Base-by-base conservation (phyloP, 2,113 vertebrate genomes). In the Nibea coibor region DNA sequence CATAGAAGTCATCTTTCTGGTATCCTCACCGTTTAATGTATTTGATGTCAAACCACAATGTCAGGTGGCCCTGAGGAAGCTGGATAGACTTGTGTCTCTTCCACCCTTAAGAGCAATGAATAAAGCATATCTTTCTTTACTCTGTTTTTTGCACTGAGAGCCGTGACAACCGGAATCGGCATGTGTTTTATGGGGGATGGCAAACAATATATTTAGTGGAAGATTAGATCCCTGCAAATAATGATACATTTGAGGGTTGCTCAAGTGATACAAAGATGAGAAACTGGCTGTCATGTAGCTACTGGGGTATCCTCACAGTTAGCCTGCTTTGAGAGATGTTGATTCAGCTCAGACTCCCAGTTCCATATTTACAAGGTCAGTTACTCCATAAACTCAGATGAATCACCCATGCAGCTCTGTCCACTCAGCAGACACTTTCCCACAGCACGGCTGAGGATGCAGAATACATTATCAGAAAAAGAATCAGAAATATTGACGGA, bases 301-400 rank as follows among this genome's bases (percentile, higher is more conserved):
- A 51, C 65, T 61, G 24, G 64, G 58, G 48, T 66, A 10, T 78
- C 26, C 22, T n/a, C 10, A 43, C 65, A 77, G 51, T 54, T n/a
- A 43, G 68, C 31, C 19, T 20, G 24, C 45, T 53, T 56, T 47
- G 56, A 67, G 71, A 65, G 39, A 67, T 6, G 50, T 47, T 48
- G 80, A 72, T 83, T 87, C 73, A 78, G 56, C 71, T 39, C 56
- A 61, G 43, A 35, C 43, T 75, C 22, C 51, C 62, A 39, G 68
- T 75, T 51, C 57, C 35, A 26, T 56, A 78, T 86, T 63, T 65
- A 78, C 81, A 81, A 90, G 83, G 85, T 85, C 71, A 77, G 31
- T 86, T 81, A 82, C 72, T 80, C 83, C 65, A 72, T 80, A 74
- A 72, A 81, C 83, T 56, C 43, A 75, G 70, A 76, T 81, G 76